Base-by-base conservation (phyloP, 1,140 invertebrate species). In the Brachionus asplanchnoidis region DNA sequence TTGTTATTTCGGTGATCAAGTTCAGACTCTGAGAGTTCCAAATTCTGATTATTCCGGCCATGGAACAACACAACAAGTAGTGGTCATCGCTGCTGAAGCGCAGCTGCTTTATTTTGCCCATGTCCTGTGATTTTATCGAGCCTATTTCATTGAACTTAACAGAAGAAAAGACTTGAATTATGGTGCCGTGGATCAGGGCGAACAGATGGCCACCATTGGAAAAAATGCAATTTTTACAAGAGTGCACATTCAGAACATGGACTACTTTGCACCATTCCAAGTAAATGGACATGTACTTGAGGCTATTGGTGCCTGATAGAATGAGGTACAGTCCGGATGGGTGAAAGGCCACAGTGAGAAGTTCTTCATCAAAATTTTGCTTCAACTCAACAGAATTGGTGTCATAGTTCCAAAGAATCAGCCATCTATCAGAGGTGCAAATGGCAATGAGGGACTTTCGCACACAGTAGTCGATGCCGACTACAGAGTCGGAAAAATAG, bases 351-450 rank as follows among this genome's bases (percentile, higher is more conserved):
- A 95, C 91, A 85, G 92, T 93, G 86, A 92, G 93, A 23, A 95
- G 92, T 86, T 95, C 94, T 86, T 95, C 94, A 46, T 93, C 91
- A 87, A 95, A 96, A 85, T 94, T 92, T 87, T 95, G 95, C 53
- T 93, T 92, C 87, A 96, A 88, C 86, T 96, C 93, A 28, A 95
- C 89, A 14, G 20, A 89, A 88, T 88, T 89, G 0, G 92, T 94
- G 88, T 95, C 93, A 86, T 95, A 96, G 87, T 97, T 95, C 95
- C 95, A 97, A 9, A 97, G 91, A 66, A 94, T 91, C 36, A 97
- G 92, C 40, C 93, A 95, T 84, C 94, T 92, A 88, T 97, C 95
- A 11, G 92, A 87, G 75, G 95, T 95, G 65, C 93, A 93, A 0
- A 95, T 96, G 88, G 95, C 93, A 40, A 96, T 92, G 44, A 96